Percentiles rank a stretch among this genome's conserved stretches.
These are phyloP conservation scores for Zaprionus tsacasi DNA, from an alignment of 1,140 invertebrate genomes.

Conservation along the genomic window DNA sequence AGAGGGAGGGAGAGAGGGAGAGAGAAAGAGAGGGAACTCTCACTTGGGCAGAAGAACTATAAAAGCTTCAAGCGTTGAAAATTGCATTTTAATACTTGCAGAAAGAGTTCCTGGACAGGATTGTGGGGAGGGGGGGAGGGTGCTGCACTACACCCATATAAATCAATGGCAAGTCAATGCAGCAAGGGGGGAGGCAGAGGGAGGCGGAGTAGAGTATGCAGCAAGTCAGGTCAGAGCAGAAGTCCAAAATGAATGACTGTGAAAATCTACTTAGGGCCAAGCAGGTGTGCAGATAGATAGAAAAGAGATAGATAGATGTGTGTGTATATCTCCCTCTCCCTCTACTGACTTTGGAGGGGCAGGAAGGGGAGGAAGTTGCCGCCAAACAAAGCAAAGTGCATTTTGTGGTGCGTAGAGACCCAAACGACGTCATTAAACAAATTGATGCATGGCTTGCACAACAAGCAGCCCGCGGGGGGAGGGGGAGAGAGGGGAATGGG, in stretches of 20 bases:
- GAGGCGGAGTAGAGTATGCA: not conserved
- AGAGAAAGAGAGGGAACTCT: not conserved
- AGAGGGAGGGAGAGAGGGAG: not conserved
- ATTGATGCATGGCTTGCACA: conserved; percentile 31
- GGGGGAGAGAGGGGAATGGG: not conserved
- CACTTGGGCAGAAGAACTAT: conserved; percentile 40
- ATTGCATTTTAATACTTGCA: conserved; percentile 70
- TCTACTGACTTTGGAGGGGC: conserved; percentile 6
- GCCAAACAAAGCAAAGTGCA: conserved; percentile 36
- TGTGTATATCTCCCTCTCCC: not conserved
- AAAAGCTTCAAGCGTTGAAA: conserved; percentile 57
- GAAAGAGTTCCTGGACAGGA: conserved; percentile 13
- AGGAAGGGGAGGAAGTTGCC: not conserved
- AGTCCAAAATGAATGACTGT: conserved; percentile 60
- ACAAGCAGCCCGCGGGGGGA: not conserved
- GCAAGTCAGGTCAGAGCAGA: conserved; percentile 33
- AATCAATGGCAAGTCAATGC: conserved; percentile 74
- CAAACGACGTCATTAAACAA: conserved; percentile 49
- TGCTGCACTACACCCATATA: conserved; percentile 32
- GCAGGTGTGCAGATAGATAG: conserved; percentile 42
- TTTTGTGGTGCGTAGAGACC: conserved; percentile 35
- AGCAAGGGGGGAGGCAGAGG: not conserved
- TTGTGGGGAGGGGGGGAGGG: not conserved
- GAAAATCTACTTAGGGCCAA: conserved; percentile 58
- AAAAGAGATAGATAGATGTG: conserved; percentile 13